Percentiles rank a stretch among this genome's conserved stretches.
These are phyloP conservation scores for Thryonomys swinderianus DNA, from an alignment of 2,113 vertebrate species.

Conservation along the genomic window DNA sequence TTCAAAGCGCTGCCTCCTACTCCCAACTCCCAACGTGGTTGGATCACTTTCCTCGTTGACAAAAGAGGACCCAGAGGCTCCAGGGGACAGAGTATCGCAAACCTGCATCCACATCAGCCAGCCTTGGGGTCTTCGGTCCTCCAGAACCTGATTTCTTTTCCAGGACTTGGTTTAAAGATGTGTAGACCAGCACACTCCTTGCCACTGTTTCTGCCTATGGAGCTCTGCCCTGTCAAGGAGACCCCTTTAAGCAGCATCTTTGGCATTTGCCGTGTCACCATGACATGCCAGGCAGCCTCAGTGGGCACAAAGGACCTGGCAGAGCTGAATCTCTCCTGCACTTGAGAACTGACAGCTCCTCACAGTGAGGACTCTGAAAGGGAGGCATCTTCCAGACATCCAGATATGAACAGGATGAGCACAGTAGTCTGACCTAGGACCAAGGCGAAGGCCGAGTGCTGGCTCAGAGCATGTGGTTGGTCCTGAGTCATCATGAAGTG, in stretches of 20 bases:
- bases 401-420: background rate
- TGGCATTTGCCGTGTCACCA: background rate
- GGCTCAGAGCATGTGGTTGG: background rate
- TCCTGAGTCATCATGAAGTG: accelerated
- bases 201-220: accelerated
- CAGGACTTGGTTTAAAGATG: background rate
- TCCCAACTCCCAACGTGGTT: accelerated
- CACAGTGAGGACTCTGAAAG: background rate
- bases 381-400: background rate
- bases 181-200: accelerated
- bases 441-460: background rate
- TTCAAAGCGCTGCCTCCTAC: accelerated
- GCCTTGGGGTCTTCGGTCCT: accelerated
- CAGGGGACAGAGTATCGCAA: accelerated
- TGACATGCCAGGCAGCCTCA: accelerated
- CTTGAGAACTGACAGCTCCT: accelerated
- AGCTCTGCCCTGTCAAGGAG: background rate
- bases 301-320: background rate
- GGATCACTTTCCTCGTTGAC: background rate
- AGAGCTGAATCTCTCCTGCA: background rate
- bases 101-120: no score
- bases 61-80: background rate
- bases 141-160: background rate
- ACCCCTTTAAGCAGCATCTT: background rate
- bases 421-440: background rate